Conservation (phyloP, 2,888 invertebrate species). For the Plebejus melissa region DNA sequence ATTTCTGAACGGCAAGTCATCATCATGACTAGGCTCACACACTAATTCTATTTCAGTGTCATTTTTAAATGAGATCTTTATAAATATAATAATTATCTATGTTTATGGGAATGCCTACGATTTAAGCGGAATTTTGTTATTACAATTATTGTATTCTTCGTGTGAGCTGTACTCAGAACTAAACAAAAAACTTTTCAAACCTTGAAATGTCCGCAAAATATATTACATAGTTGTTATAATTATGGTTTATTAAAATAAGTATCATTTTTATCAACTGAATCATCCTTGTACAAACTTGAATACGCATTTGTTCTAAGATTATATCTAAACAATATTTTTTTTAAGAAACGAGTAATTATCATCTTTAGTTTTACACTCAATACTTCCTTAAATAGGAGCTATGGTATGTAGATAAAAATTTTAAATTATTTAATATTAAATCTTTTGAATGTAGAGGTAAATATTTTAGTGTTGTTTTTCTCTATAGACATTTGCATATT, state of each 20-base stretch:
- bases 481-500: no score
- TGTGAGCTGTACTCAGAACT: background rate
- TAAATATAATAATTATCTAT: no score
- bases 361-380: background rate
- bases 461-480: no score
- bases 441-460: no score
- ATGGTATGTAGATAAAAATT: no score
- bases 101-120: background rate
- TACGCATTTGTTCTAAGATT: background rate
- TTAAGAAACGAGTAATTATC: background rate
- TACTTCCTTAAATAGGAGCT: background rate
- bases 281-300: background rate
- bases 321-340: background rate
- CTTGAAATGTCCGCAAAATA: background rate
- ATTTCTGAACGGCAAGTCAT: background rate
- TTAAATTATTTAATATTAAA: no score
- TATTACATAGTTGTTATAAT: slow-evolving; percentile 2
- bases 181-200: slow-evolving; percentile 3
- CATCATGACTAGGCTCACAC: background rate
- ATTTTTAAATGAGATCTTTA: background rate
- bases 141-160: background rate
- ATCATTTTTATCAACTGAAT: background rate
- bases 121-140: background rate
- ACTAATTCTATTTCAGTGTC: background rate
- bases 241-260: background rate